These are phyloP conservation scores for Pseudococcus jackbeardsleyi DNA, from an alignment of 2,888 invertebrate genomes.

Conservation along the genomic window DNA sequence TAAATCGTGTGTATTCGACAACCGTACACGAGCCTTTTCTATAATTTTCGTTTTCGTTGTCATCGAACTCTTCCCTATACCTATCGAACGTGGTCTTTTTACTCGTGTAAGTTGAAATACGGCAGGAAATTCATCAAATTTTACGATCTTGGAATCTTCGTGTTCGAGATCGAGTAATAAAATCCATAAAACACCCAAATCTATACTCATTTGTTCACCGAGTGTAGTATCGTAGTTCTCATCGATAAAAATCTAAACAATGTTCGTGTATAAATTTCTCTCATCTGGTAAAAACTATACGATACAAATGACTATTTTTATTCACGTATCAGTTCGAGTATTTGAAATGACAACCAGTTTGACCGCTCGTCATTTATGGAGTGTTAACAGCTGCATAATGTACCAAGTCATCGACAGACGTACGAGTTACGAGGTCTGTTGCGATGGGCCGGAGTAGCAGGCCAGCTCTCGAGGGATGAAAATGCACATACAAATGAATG, in stretches of 20 bases:
- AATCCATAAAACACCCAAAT: conserved; percentile 28
- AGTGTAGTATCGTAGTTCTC: not conserved
- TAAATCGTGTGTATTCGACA: conserved; percentile 26
- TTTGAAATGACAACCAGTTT: conserved; percentile 42
- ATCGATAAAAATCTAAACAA: not conserved
- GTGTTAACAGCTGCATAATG: not conserved
- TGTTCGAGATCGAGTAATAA: not conserved
- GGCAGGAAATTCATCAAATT: conserved; percentile 4
- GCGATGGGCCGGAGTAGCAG: not conserved
- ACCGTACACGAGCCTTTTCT: not conserved
- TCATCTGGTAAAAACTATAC: not conserved
- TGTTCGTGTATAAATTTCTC: not conserved
- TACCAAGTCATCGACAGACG: not conserved
- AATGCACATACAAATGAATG: not conserved
- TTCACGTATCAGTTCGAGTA: not conserved
- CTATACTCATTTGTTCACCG: not conserved
- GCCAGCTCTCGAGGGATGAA: not conserved
- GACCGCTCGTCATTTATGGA: conserved; percentile 44
- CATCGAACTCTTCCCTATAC: not conserved
- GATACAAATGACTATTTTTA: not conserved
- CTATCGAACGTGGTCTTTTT: not conserved
- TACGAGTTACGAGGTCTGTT: not conserved
- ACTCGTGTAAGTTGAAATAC: not conserved
- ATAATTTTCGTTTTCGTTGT: not conserved
- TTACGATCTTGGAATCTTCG: not conserved